Percentiles rank a stretch among this genome's conserved stretches.
Evolutionary conservation across 1,140 invertebrate species (phyloP).

Genomic region (Lordiphosa stackelbergi): DNA sequence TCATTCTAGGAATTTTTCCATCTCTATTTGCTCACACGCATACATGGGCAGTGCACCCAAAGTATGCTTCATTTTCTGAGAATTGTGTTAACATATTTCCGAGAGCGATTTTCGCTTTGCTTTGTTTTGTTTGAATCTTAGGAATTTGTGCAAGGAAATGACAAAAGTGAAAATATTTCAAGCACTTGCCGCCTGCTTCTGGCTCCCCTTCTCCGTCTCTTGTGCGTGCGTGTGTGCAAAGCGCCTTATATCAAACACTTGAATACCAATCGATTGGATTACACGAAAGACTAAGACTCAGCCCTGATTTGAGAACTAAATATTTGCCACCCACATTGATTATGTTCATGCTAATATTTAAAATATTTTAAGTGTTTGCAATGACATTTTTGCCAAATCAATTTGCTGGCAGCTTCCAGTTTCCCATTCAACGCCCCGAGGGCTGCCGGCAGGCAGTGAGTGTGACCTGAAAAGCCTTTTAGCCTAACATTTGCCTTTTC

Average conservation of each 20-base stretch:
- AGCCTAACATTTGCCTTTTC: constrained; percentile 62
- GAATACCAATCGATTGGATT: constrained; percentile 6
- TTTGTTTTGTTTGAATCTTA: constrained; percentile 36
- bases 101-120: constrained; percentile 24
- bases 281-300: not conserved
- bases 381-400: constrained; percentile 44
- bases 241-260: constrained; percentile 11
- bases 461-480: constrained; percentile 68
- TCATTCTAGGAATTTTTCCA: constrained; percentile 6
- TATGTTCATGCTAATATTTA: constrained; percentile 38
- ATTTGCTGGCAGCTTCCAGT: constrained; percentile 31
- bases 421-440: constrained; percentile 13
- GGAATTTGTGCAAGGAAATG: constrained; percentile 67
- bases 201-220: constrained; percentile 2
- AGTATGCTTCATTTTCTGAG: constrained; percentile 46
- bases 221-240: constrained; percentile 13
- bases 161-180: constrained; percentile 73
- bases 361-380: constrained; percentile 22
- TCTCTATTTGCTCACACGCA: constrained; percentile 5
- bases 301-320: constrained; percentile 1
- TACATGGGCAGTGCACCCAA: constrained; percentile 10
- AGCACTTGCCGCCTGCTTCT: constrained; percentile 25
- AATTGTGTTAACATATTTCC: constrained; percentile 48
- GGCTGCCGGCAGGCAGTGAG: constrained; percentile 5
- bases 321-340: constrained; percentile 22